These are phyloP conservation scores for Phenganax subtilis DNA, from an alignment of 92 coral and sea anemone species.

Conservation along the genomic window DNA sequence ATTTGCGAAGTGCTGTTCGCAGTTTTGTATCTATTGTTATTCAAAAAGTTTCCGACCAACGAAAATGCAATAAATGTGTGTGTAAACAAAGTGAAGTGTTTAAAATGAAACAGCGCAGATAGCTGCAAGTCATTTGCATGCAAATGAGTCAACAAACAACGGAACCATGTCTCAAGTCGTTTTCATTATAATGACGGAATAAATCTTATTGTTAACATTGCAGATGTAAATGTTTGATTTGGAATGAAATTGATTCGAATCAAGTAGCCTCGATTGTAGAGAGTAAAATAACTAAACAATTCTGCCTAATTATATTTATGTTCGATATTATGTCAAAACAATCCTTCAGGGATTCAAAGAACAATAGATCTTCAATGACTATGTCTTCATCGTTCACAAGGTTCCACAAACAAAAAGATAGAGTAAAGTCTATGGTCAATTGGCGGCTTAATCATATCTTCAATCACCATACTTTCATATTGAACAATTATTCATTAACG, in stretches of 20 bases:
- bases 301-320: too few species aligned
- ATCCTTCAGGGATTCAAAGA: too few species aligned
- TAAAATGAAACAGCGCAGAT: conserved; percentile 21
- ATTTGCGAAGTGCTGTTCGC: conserved; percentile 9
- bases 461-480: too few species aligned
- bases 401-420: too few species aligned
- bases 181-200: background rate
- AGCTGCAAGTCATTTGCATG: conserved; percentile 32
- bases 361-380: too few species aligned
- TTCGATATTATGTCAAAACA: too few species aligned
- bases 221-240: background rate
- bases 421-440: too few species aligned
- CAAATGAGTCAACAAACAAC: conserved; percentile 25
- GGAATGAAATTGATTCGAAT: conserved; percentile 4
- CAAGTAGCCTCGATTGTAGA: background rate
- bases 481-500: too few species aligned
- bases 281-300: too few species aligned
- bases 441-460: too few species aligned
- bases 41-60: conserved; percentile 44
- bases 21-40: conserved; percentile 33
- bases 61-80: conserved; percentile 5
- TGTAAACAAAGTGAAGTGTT: conserved; percentile 18
- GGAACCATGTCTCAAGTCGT: conserved; percentile 28
- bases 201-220: background rate
- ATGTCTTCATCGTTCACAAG: too few species aligned